Evolutionary conservation across 2,113 vertebrate genomes (phyloP).

Genomic region (Hippocampus guttulatus): DNA sequence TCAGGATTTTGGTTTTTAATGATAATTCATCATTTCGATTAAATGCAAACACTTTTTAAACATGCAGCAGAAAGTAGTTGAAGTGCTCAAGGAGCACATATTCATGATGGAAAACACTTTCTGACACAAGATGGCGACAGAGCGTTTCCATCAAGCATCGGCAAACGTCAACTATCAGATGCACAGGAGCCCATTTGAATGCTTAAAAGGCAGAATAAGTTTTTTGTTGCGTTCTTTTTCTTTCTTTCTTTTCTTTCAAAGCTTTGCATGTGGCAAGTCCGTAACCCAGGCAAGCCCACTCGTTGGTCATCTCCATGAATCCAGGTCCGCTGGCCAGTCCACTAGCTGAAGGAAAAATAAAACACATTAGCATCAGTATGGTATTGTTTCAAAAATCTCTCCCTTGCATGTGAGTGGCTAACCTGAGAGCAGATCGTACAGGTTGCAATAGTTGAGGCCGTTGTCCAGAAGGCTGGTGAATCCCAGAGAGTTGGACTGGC

Average conservation of each 20-base stretch:
- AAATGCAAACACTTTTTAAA: not conserved
- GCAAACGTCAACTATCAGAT: not conserved
- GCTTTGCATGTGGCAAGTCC: constrained; percentile 16
- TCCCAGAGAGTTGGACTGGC: constrained; percentile 23
- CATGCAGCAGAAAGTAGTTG: too few species aligned
- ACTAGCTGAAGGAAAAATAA: constrained; percentile 20
- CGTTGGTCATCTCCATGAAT: constrained; percentile 48
- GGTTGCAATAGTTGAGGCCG: constrained; percentile 46
- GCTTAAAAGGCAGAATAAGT: not conserved
- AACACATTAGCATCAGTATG: not conserved
- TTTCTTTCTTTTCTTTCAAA: not conserved
- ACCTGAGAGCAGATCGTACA: constrained; percentile 40
- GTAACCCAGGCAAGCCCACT: constrained; percentile 42
- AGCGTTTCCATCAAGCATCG: not conserved
- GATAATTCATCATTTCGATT: not conserved
- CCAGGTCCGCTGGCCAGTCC: constrained; percentile 27
- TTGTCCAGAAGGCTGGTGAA: constrained; percentile 38
- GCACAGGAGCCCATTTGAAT: not conserved
- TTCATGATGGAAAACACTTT: too few species aligned
- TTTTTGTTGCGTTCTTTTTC: not conserved
- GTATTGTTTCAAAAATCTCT: not conserved
- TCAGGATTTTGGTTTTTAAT: not conserved
- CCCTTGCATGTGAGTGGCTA: not conserved
- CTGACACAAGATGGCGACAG: too few species aligned
- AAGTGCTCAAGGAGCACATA: too few species aligned